Conservation (phyloP, 2,888 invertebrate genomes). For the Melieria omissa region DNA sequence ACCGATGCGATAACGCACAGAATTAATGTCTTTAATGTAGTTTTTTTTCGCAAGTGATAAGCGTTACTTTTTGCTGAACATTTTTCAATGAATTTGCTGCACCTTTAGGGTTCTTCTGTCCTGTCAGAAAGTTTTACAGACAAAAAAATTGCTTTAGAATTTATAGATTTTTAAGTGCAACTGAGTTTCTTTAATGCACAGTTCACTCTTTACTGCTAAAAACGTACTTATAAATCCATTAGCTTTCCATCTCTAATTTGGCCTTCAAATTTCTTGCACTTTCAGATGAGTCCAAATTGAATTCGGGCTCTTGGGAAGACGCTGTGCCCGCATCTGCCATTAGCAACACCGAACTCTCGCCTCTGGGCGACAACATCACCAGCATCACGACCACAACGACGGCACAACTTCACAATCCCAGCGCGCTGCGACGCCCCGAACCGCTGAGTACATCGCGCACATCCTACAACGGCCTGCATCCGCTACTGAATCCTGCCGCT, state of each 20-base stretch:
- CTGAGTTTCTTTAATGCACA: too few species aligned
- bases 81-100: background rate
- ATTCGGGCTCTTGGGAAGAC: conserved; percentile 84
- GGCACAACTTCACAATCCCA: conserved; percentile 58
- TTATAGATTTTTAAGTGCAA: too few species aligned
- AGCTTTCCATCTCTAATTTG: background rate
- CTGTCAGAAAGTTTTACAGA: too few species aligned
- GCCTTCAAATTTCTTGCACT: conserved; percentile 41
- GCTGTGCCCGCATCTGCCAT: conserved; percentile 59
- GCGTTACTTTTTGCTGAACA: background rate
- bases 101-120: background rate
- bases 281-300: conserved; percentile 82
- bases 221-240: too few species aligned
- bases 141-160: too few species aligned
- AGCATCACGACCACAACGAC: conserved; percentile 57
- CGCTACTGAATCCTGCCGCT: conserved; percentile 48
- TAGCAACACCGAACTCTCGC: conserved; percentile 33
- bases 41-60: conserved; percentile 15
- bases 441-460: conserved; percentile 51
- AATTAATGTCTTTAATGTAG: conserved; percentile 34
- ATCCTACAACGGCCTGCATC: conserved; percentile 52
- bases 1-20: conserved; percentile 30
- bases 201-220: too few species aligned
- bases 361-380: conserved; percentile 40
- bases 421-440: conserved; percentile 58